Conservation (phyloP, 2,888 invertebrate genomes). For the Himalopsyche tibetana region DNA sequence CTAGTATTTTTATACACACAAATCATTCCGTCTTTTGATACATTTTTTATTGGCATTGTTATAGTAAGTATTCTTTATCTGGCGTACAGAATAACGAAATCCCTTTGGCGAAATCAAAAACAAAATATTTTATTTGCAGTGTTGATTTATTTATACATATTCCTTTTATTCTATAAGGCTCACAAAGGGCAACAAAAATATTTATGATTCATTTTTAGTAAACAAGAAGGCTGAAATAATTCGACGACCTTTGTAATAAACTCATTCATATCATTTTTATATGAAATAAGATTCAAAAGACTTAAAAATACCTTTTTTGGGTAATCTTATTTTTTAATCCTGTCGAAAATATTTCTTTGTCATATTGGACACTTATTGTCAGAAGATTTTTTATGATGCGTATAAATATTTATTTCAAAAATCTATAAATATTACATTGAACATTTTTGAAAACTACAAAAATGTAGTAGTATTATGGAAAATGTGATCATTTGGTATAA, state of each 20-base stretch:
- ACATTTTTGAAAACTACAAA: too few species aligned
- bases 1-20: constrained; percentile 47
- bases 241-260: constrained; percentile 2
- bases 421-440: too few species aligned
- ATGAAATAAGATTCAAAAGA: not conserved
- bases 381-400: too few species aligned
- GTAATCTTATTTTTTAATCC: too few species aligned
- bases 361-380: too few species aligned
- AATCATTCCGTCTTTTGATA: constrained; percentile 44
- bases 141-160: constrained; percentile 44
- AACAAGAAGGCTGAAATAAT: constrained; percentile 2
- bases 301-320: too few species aligned
- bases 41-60: constrained; percentile 57
- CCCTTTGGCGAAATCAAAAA: constrained; percentile 39
- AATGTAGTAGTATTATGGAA: too few species aligned
- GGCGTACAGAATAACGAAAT: constrained; percentile 47
- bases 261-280: constrained; percentile 7
- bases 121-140: constrained; percentile 32
- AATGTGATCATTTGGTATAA: too few species aligned
- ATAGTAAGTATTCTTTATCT: constrained; percentile 46
- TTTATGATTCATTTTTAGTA: constrained; percentile 27
- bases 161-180: not conserved
- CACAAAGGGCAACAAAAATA: constrained; percentile 7
- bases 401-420: too few species aligned
- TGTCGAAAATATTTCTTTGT: too few species aligned